Conservation (phyloP, 2,113 vertebrate species). For the Aegotheles bennettii region DNA sequence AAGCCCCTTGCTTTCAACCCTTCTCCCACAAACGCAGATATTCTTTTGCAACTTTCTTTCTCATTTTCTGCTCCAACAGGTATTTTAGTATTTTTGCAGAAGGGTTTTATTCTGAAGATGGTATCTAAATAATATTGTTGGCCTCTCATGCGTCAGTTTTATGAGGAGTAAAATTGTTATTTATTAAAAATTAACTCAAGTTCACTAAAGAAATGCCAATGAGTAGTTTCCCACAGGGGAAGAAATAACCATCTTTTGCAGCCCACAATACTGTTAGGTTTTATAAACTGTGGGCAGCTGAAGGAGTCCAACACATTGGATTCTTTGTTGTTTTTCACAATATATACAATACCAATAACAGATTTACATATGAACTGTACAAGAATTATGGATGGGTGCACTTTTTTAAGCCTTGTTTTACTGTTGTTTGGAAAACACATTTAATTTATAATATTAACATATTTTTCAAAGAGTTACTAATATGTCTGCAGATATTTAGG, state of each 20-base stretch:
- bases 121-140: background rate
- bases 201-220: background rate
- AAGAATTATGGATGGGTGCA: background rate
- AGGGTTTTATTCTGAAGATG: background rate
- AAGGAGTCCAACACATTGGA: background rate
- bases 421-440: constrained; percentile 17
- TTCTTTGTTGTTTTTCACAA: background rate
- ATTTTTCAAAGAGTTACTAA: constrained; percentile 7
- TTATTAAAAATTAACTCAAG: background rate
- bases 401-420: background rate
- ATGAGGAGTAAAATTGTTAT: background rate
- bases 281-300: background rate
- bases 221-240: background rate
- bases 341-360: background rate
- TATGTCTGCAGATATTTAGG: constrained; percentile 6
- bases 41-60: background rate
- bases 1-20: background rate
- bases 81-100: background rate
- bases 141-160: background rate
- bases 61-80: background rate
- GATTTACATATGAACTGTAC: background rate
- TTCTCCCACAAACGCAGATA: background rate
- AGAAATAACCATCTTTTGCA: background rate
- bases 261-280: background rate
- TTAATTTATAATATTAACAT: background rate